phyloP scores from a whole-genome alignment of 2,797 vertebrate species.

The Malurus leucopterus region DNA sequence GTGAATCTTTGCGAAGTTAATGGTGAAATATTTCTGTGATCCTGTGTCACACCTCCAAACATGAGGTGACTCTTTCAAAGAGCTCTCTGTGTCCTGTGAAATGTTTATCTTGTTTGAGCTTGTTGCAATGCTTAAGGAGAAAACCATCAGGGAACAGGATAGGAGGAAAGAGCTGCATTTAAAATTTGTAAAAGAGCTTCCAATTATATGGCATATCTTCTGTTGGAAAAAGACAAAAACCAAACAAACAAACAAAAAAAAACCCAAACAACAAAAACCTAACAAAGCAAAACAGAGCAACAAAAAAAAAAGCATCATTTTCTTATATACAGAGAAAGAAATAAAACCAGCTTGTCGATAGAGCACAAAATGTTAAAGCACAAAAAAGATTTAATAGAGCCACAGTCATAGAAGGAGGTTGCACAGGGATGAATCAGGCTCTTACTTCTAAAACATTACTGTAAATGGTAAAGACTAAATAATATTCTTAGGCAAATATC shows the following conservation, averaged over 20 bases:
- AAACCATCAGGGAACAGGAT: not conserved
- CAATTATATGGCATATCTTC: not conserved
- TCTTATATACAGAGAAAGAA: not conserved
- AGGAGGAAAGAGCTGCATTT: not conserved
- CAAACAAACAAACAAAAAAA: too few species aligned
- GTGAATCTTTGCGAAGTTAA: slow-evolving; percentile 12
- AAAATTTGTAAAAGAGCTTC: not conserved
- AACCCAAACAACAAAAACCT: too few species aligned
- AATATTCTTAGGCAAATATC: slow-evolving; percentile 24
- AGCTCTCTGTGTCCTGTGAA: not conserved
- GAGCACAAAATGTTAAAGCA: not conserved
- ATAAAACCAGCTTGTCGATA: not conserved
- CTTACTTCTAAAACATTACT: slow-evolving; percentile 51
- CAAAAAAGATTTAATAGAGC: not conserved
- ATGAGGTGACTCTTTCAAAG: not conserved
- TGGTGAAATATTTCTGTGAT: slow-evolving; percentile 31
- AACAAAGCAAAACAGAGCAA: not conserved
- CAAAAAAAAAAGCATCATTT: not conserved
- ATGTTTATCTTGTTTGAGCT: slow-evolving; percentile 1
- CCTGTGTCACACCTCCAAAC: slow-evolving; percentile 25
- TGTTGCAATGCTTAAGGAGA: not conserved
- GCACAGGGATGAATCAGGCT: slow-evolving; percentile 4
- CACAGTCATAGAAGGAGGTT: not conserved
- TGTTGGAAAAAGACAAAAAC: not conserved
- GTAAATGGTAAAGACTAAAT: slow-evolving; percentile 57